Evolutionary conservation across 2,888 invertebrate genomes (phyloP), one percentile per base, ranked within the genome.

Genomic region (Pediacus dermestoides): DNA sequence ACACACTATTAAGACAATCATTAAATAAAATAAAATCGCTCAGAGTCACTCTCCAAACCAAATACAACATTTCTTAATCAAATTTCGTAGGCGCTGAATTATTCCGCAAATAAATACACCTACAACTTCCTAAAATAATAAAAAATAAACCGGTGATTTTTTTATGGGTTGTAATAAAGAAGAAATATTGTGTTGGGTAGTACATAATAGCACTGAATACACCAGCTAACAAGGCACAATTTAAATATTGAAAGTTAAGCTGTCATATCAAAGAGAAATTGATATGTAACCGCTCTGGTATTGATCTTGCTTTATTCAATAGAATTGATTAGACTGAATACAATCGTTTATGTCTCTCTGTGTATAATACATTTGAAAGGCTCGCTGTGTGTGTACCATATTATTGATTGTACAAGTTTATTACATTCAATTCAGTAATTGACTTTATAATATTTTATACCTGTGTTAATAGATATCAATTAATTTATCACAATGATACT

Each of bases 211-310:
- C n/a, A n/a, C n/a, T n/a, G n/a, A n/a, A n/a, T n/a, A n/a, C n/a
- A n/a, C n/a, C n/a, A n/a, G n/a, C n/a, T 33, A 33, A 33, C 33
- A 33, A 33, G 33, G 6, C 21, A 7, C 14, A 27, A 37, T 44
- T 49, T 43, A 47, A 46, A 46, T 45, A 47, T 41, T 49, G 47
- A 46, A 47, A 38, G 33, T 37, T n/a, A 21, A 42, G 39, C 52
- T 50, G 54, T 54, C 54, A 52, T 50, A 56, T 55, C 53, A 50
- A 43, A 46, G 44, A 40, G 50, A 51, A 48, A 53, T 51, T 56
- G 52, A 55, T 53, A 55, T 51, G 50, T 48, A 46, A 47, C 49
- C 50, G 53, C 50, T 39, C 51, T 41, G n/a, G n/a, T n/a, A 54
- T 50, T 49, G 47, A 48, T 52, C 47, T 30, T 38, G 46, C 31